These are phyloP conservation scores for Felis chaus DNA, from an alignment of 2,113 vertebrate species.

Conservation along the genomic window DNA sequence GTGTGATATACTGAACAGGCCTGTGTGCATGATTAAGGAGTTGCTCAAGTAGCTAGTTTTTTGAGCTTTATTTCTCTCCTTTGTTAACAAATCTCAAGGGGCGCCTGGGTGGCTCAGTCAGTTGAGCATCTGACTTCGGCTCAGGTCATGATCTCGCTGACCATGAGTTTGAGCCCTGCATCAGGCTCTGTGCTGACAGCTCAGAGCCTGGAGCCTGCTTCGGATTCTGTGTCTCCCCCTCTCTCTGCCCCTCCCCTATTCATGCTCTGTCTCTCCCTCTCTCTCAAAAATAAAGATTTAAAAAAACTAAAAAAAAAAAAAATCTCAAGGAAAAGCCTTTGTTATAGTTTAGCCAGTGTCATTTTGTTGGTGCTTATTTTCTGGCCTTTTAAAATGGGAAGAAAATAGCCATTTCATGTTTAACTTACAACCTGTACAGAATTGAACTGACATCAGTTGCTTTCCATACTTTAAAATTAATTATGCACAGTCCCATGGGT, in stretches of 20 bases:
- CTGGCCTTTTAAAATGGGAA: not conserved
- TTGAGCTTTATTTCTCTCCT: slow-evolving; percentile 25
- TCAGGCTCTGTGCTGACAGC: too few species aligned
- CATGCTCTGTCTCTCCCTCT: too few species aligned
- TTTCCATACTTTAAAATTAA: slow-evolving; percentile 55
- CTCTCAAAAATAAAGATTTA: too few species aligned
- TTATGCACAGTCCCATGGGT: not conserved
- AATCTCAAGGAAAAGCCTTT: slow-evolving; percentile 43
- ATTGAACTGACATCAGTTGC: not conserved
- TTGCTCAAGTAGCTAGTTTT: not conserved
- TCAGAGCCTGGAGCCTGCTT: too few species aligned
- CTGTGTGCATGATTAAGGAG: not conserved
- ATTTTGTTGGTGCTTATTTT: slow-evolving; percentile 23
- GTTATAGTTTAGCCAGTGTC: not conserved
- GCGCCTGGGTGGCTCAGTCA: too few species aligned
- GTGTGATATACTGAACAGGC: not conserved
- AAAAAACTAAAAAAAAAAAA: not conserved
- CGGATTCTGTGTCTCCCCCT: too few species aligned
- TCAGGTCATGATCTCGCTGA: too few species aligned
- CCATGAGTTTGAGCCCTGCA: too few species aligned
- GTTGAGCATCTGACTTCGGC: too few species aligned
- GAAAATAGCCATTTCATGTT: slow-evolving; percentile 26
- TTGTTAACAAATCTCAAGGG: slow-evolving; percentile 29
- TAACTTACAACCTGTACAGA: slow-evolving; percentile 2
- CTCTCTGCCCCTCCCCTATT: too few species aligned